Conservation (phyloP, 2,113 vertebrate species). For the Platysteira castanea region DNA sequence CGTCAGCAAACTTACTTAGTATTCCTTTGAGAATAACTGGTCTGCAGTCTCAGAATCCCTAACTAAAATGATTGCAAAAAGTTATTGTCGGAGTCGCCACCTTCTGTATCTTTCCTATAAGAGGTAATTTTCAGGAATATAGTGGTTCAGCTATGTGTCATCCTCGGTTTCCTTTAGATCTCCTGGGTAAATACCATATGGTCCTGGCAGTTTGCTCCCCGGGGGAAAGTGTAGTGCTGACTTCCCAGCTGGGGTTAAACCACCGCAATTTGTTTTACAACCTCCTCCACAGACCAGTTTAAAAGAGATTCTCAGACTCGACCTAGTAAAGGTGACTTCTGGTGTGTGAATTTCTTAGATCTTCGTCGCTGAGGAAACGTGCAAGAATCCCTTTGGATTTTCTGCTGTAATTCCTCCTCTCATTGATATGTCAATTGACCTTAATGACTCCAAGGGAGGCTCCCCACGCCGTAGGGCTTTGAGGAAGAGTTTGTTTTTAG, state of each 20-base stretch:
- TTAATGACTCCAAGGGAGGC: not conserved
- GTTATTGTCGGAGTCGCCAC: not conserved
- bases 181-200: constrained; percentile 25
- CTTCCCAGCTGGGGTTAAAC: not conserved
- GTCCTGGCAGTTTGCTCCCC: not conserved
- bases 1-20: not conserved
- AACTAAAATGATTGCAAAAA: not conserved
- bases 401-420: not conserved
- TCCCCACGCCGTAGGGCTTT: not conserved
- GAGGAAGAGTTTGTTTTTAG: not conserved
- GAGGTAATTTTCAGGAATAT: not conserved
- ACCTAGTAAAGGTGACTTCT: not conserved
- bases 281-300: constrained; percentile 4
- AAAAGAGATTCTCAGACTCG: not conserved
- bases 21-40: not conserved
- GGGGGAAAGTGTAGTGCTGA: not conserved
- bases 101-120: not conserved
- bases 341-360: not conserved
- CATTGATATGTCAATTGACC: not conserved
- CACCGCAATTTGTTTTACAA: constrained; percentile 27
- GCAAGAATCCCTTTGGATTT: not conserved
- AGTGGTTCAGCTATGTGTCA: not conserved
- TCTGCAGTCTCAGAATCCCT: not conserved
- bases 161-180: not conserved
- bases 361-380: not conserved